Evolutionary conservation across 64 coral and sea anemone genomes (phyloP), one percentile per base, ranked within the genome.

Genomic region (Stylophora pistillata): DNA sequence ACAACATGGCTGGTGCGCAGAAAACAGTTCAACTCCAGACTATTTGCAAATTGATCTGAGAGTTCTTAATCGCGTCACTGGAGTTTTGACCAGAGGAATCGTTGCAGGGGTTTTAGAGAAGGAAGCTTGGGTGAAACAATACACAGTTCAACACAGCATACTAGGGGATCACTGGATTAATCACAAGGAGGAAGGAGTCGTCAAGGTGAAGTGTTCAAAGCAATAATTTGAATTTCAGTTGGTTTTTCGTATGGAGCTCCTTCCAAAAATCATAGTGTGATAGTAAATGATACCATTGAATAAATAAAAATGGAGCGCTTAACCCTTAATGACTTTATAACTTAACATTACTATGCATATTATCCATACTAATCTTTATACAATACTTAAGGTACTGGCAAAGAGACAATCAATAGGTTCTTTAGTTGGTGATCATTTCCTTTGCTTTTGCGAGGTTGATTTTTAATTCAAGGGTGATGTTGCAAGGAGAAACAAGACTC

Each of bases 91-190:
- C 3, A 74, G 76, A 65, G 89, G 89, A 64, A 56, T 85, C 33
- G 0, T 65, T 16, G 57, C 72, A 12, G 79, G 84, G 21, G 63
- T 77, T 15, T 55, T 56, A 9, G 28, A 52, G 15, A 62, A 76
- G 33, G 74, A 81, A 54, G 21, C 80, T 9, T 76, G 82, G 23
- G 72, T 91, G 15, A 75, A 81, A 15, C 55, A 91, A 20, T 91
- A 91, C 34, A 91, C 30, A 54, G 26, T 91, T 65, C 80, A 91
- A 41, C 85, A 77, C 81, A 85, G 89, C 53, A 55, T n/a, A 56
- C 53, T 68, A n/a, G 58, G 89, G 30, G 63, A 85, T 3, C 15
- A 65, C 26, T 91, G 89, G 89, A 85, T 63, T 74, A 65, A 85
- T 65, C 75, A 85, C 71, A 77, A 52, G 26, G 89, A 91, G 17